A percentile compares a stretch with the other conserved stretches of the same genome.
phyloP scores from a whole-genome alignment of 2,888 invertebrate genomes.

The Acanthopleura granulata region DNA sequence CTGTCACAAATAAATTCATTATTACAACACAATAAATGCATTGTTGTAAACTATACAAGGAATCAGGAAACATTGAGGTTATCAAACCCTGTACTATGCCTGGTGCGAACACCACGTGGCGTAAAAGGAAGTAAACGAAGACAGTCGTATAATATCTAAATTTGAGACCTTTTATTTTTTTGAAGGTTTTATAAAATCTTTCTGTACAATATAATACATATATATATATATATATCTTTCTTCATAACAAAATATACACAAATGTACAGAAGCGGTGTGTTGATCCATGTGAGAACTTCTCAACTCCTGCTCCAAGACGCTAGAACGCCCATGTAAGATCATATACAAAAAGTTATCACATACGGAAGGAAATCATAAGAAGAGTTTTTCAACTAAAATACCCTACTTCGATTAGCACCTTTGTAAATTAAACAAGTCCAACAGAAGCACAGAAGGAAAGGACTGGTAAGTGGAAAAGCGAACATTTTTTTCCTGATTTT shows the following conservation, averaged over 20 bases:
- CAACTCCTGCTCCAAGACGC: background rate
- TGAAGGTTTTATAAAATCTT: background rate
- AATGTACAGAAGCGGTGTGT: background rate
- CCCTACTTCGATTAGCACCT: background rate
- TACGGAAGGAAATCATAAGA: background rate
- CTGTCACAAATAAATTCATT: no score
- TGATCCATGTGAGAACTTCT: background rate
- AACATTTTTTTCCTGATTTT: no score
- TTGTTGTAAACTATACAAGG: no score
- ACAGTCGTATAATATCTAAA: background rate
- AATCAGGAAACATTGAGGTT: no score
- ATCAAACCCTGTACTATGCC: no score
- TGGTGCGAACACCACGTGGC: no score
- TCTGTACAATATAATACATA: conserved; percentile 6
- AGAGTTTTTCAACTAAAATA: no score
- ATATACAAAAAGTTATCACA: background rate
- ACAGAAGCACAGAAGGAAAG: background rate
- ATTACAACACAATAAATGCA: no score
- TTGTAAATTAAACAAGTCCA: conserved; percentile 5
- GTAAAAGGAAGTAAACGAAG: no score
- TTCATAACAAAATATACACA: conserved; percentile 15
- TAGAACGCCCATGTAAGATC: background rate
- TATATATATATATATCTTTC: conserved; percentile 2
- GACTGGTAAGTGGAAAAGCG: no score
- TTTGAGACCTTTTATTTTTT: conserved; percentile 13